Percentiles rank a stretch among this genome's conserved stretches.
Evolutionary conservation across 1,140 invertebrate genomes (phyloP).

Genomic region (Calliphora vicina): DNA sequence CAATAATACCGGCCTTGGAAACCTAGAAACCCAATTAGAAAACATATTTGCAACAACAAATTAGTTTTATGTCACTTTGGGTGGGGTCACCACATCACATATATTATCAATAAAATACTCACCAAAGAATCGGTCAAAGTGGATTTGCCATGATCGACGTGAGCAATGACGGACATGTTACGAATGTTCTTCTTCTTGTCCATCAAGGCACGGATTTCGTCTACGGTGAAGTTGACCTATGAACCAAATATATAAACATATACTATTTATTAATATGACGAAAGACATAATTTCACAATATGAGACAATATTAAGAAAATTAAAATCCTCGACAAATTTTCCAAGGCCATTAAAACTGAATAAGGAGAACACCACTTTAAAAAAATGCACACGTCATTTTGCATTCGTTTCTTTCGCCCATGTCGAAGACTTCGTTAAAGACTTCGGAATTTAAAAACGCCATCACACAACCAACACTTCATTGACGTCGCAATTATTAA

Average conservation of each 20-base stretch:
- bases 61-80: constrained; percentile 1
- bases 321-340: constrained; percentile 7
- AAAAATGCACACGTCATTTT: constrained; percentile 57
- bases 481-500: constrained; percentile 24
- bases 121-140: constrained; percentile 99
- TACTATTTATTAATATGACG: neutral
- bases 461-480: constrained; percentile 2
- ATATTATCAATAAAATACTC: constrained; percentile 30
- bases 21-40: constrained; percentile 29
- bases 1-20: constrained; percentile 99
- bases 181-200: constrained; percentile 99
- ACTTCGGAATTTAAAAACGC: constrained; percentile 11
- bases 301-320: neutral
- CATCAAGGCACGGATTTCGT: constrained; percentile 99
- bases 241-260: constrained; percentile 3
- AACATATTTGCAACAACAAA: constrained; percentile 5
- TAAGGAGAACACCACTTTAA: neutral
- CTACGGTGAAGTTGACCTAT: constrained; percentile 99
- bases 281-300: constrained; percentile 21
- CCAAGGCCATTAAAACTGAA: constrained; percentile 19
- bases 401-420: constrained; percentile 42
- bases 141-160: constrained; percentile 99
- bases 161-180: constrained; percentile 99
- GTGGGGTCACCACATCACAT: neutral
- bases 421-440: constrained; percentile 60